A percentile compares a stretch with the other conserved stretches of the same genome.
These are phyloP conservation scores for Chelon auratus DNA, from an alignment of 2,797 vertebrate species.

Conservation along the genomic window DNA sequence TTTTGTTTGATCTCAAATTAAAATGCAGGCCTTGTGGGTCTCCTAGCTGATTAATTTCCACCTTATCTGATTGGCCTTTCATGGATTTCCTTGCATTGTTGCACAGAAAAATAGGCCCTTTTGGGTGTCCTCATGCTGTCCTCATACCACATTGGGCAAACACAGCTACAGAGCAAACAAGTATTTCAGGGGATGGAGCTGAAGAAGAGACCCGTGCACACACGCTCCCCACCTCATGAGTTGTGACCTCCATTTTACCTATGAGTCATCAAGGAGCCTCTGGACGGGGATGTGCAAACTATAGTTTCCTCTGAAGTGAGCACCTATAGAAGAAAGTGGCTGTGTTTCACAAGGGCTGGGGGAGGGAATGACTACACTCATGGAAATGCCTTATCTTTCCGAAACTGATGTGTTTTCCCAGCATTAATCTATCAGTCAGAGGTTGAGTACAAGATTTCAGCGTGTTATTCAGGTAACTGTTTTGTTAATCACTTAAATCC, in stretches of 20 bases:
- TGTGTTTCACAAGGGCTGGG: background rate
- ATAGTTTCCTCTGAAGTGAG: constrained; percentile 58
- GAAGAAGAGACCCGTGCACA: constrained; percentile 36
- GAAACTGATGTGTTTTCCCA: constrained; percentile 5
- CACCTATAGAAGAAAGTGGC: constrained; percentile 40
- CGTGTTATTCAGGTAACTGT: constrained; percentile 11
- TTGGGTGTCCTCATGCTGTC: constrained; percentile 67
- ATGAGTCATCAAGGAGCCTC: constrained; percentile 71
- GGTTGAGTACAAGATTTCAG: constrained; percentile 3
- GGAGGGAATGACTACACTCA: constrained; percentile 6
- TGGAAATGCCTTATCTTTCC: constrained; percentile 38
- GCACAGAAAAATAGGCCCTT: constrained; percentile 58
- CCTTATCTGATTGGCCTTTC: constrained; percentile 80
- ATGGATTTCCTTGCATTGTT: constrained; percentile 81
- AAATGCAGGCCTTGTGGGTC: constrained; percentile 32
- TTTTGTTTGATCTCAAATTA: constrained; percentile 65
- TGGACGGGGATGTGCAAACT: constrained; percentile 53
- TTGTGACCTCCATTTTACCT: constrained; percentile 79
- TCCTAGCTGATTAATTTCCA: constrained; percentile 65
- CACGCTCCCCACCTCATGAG: constrained; percentile 37
- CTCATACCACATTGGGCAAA: constrained; percentile 54
- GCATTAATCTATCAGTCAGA: constrained; percentile 21
- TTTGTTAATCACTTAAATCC: background rate
- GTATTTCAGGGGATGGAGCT: constrained; percentile 46
- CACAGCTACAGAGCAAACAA: constrained; percentile 62